Base-by-base conservation (phyloP, 2,888 invertebrate genomes). In the Pyrrhia umbra region DNA sequence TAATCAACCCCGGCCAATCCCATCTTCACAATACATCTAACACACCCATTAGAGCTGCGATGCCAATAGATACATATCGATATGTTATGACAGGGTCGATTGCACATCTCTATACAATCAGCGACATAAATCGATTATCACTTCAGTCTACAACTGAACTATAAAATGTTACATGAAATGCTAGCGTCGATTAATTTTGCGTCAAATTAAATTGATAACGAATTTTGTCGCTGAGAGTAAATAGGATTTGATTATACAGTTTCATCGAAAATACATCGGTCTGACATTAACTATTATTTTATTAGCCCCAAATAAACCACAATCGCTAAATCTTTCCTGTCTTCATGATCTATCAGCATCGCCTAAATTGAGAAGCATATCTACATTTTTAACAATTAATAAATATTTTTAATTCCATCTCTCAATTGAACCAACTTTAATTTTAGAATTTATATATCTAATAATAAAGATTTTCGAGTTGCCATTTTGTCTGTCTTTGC, bases 321-420 rank as follows among this genome's bases (percentile, higher is more conserved):
- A 10, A 21, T 30, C 46, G 9, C 21, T n/a, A 39, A 8, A 67
- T 45, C 21, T 39, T 21, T 39, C 18, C 42, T 16, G 37, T 18
- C 46, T 40, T 42, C 23, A 30, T 62, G n/a, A 69, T 80, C 67
- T 68, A 68, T 51, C 65, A 55, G 62, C 70, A 74, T 42, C 63
- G 27, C 18, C n/a, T 18, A 43, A 74, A 73, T 82, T 67, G 62
- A 77, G 65, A 77, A 86, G 80, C 83, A 64, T 68, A 77, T 78
- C 75, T 64, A 78, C 62, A 66, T 70, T 56, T 71, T 75, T 63
- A 75, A 75, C 77, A 75, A 47, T 75, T 59, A 68, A 77, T 75
- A 79, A 69, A 77, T 69, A 75, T 77, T 69, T 69, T 49, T 27
- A 20, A 51, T 43, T 49, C 55, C 37, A 70, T 64, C 54, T 56